Evolutionary conservation across 2,797 vertebrate genomes (phyloP).

Genomic region (Mycteria americana): DNA sequence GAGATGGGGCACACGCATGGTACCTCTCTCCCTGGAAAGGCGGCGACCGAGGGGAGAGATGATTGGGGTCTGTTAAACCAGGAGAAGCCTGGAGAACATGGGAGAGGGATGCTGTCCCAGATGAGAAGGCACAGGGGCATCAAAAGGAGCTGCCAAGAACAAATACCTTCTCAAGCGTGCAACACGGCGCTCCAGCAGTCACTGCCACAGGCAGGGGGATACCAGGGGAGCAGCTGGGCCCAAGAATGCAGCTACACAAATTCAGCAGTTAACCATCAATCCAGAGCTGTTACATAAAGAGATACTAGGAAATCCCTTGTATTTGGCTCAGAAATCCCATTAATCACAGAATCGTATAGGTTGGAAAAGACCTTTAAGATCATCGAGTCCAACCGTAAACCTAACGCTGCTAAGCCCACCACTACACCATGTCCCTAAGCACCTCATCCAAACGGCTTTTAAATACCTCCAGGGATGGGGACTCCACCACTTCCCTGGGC

Average conservation of each 20-base stretch:
- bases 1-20: accelerated
- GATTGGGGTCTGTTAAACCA: background rate
- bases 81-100: accelerated
- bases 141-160: background rate
- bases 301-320: background rate
- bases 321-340: background rate
- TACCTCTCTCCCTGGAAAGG: background rate
- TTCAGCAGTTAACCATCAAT: background rate
- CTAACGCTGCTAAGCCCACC: too few relatives aligned
- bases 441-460: too few relatives aligned
- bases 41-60: accelerated
- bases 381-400: too few relatives aligned
- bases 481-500: too few relatives aligned
- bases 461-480: too few relatives aligned
- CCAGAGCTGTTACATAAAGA: background rate
- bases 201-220: accelerated
- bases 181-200: accelerated
- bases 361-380: too few relatives aligned
- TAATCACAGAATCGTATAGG: too few relatives aligned
- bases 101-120: background rate
- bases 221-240: background rate
- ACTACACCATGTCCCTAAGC: too few relatives aligned
- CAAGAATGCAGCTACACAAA: background rate
- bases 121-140: background rate
- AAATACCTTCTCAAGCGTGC: background rate